Evolutionary conservation across 2,888 invertebrate species (phyloP).

Genomic region (Chymomyza procnemis): DNA sequence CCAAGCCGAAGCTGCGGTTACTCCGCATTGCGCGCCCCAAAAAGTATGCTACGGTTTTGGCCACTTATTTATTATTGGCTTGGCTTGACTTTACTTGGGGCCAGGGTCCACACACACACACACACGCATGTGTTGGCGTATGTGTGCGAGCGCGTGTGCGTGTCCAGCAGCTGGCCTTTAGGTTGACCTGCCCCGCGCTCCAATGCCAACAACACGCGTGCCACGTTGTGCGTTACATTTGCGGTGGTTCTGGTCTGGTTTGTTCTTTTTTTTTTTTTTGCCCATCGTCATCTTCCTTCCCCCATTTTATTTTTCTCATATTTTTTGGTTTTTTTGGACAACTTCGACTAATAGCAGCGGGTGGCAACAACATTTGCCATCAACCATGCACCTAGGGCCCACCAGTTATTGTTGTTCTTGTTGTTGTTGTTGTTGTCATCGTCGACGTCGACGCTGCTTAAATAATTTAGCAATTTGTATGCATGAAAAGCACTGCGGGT

Average conservation of each 20-base stretch:
- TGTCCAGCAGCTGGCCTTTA: constrained; percentile 39
- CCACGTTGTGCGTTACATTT: constrained; percentile 7
- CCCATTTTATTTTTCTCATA: neutral
- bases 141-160: neutral
- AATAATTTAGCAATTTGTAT: constrained; percentile 72
- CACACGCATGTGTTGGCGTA: constrained; percentile 18
- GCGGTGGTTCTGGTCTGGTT: neutral
- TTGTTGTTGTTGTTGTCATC: constrained; percentile 5
- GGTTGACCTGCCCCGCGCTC: constrained; percentile 22
- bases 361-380: constrained; percentile 16
- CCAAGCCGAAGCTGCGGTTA: neutral
- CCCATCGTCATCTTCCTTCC: constrained; percentile 27
- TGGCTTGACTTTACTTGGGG: constrained; percentile 9
- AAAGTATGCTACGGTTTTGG: constrained; percentile 59
- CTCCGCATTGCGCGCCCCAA: constrained; percentile 34
- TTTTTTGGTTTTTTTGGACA: constrained; percentile 15
- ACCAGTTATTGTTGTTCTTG: constrained; percentile 7
- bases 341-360: constrained; percentile 44
- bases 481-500: constrained; percentile 66
- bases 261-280: neutral
- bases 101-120: constrained; percentile 11
- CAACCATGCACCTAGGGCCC: neutral
- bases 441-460: constrained; percentile 48
- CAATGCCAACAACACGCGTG: constrained; percentile 2
- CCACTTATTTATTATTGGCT: constrained; percentile 70